These are phyloP conservation scores for Periparus ater DNA, from an alignment of 2,797 vertebrate genomes.

Conservation along the genomic window DNA sequence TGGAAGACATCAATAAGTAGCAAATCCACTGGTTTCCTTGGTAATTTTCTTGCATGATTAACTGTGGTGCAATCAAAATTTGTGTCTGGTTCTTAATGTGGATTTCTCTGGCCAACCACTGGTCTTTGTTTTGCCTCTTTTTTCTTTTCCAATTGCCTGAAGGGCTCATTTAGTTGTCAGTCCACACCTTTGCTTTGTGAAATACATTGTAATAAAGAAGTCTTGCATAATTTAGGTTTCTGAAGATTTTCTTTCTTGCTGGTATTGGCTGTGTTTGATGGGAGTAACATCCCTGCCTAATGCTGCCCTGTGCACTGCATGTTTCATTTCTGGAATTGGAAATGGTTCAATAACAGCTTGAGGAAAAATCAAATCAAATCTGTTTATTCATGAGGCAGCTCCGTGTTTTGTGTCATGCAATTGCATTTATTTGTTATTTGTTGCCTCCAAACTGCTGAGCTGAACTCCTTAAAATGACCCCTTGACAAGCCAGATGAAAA, in stretches of 20 bases:
- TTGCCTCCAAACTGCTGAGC: not conserved
- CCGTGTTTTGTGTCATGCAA: not conserved
- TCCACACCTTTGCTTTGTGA: not conserved
- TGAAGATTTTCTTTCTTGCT: not conserved
- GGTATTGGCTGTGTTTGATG: not conserved
- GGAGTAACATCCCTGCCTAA: not conserved
- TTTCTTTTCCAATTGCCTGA: not conserved
- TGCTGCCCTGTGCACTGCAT: not conserved
- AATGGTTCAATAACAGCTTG: not conserved
- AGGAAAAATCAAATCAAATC: not conserved
- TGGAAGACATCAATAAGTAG: not conserved
- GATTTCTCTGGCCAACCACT: not conserved
- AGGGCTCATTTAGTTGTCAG: not conserved
- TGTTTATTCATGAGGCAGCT: not conserved
- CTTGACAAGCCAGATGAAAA: not conserved
- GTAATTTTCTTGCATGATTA: not conserved
- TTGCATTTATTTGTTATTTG: not conserved
- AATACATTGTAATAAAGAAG: not conserved
- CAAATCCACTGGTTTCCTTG: not conserved
- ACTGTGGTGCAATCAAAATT: not conserved
- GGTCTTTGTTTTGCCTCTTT: not conserved
- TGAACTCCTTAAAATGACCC: not conserved
- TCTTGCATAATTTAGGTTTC: not conserved
- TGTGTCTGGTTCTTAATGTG: not conserved
- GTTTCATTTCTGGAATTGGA: not conserved